These are phyloP conservation scores for Borostomias antarcticus DNA, from an alignment of 2,797 vertebrate genomes.

Conservation along the genomic window DNA sequence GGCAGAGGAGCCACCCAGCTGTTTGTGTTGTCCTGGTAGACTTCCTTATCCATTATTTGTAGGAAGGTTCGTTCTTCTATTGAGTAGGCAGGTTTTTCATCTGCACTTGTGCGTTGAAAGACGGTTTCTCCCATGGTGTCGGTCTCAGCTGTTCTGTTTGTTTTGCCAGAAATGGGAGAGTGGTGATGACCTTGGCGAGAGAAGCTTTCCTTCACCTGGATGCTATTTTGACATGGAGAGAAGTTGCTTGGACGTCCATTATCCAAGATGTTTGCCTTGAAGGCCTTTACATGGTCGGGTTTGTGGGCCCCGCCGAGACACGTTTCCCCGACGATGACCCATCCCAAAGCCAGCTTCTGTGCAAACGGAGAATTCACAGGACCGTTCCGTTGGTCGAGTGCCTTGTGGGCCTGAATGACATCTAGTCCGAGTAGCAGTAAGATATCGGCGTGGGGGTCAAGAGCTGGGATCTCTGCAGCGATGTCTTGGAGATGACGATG, in stretches of 20 bases:
- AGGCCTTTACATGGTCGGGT: too few relatives aligned
- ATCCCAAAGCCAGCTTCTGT: neutral
- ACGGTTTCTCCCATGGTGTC: neutral
- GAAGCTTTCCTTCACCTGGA: too few relatives aligned
- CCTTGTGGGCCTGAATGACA: conserved; percentile 12
- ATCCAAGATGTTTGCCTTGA: too few relatives aligned
- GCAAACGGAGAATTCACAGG: conserved; percentile 14
- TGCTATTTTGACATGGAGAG: too few relatives aligned
- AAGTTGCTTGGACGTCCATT: too few relatives aligned
- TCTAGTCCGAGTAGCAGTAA: conserved; percentile 12
- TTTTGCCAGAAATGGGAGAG: too few relatives aligned
- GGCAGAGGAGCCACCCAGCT: conserved; percentile 21
- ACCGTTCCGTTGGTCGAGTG: neutral
- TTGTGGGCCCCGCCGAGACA: too few relatives aligned
- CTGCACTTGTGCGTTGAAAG: neutral
- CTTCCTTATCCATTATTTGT: conserved; percentile 8
- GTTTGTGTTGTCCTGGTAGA: neutral
- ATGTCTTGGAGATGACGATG: conserved; percentile 7
- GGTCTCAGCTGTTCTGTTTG: too few relatives aligned
- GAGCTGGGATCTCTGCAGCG: neutral
- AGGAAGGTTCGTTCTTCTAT: neutral
- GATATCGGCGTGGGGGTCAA: conserved; percentile 10
- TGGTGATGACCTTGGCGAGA: too few relatives aligned
- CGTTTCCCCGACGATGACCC: too few relatives aligned
- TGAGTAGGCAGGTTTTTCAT: conserved; percentile 5